These are phyloP conservation scores for Myocastor coypus DNA, from an alignment of 2,113 vertebrate species.

Conservation along the genomic window DNA sequence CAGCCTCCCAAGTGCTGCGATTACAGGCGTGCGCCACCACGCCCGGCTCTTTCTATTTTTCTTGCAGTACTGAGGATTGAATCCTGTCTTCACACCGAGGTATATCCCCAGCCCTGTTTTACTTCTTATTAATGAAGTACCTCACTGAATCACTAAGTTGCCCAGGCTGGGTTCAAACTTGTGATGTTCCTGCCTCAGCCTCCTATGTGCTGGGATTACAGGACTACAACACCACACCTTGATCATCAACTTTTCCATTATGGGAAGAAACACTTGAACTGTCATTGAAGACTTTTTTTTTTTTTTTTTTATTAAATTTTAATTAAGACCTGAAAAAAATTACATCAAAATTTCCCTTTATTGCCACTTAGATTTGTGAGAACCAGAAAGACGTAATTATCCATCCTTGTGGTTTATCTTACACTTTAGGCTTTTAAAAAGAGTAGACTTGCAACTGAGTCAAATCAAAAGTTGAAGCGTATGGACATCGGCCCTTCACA, in stretches of 20 bases:
- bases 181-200: not conserved
- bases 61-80: not conserved
- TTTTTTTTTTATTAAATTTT: too few species aligned
- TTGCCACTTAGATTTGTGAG: too few species aligned
- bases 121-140: not conserved
- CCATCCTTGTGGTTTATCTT: too few species aligned
- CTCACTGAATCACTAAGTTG: not conserved
- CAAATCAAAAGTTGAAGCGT: too few species aligned
- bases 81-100: not conserved
- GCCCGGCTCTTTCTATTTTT: not conserved
- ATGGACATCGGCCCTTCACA: too few species aligned
- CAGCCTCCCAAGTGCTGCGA: too few species aligned
- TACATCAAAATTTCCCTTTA: too few species aligned
- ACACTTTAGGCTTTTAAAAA: too few species aligned
- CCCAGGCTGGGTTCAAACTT: not conserved
- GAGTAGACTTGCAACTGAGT: too few species aligned
- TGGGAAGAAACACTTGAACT: conserved; percentile 18
- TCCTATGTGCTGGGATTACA: not conserved
- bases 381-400: too few species aligned
- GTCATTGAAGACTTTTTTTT: not conserved
- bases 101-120: not conserved
- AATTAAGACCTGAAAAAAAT: too few species aligned
- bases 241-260: not conserved
- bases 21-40: too few species aligned
- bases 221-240: not conserved